A percentile compares a stretch with the other conserved stretches of the same genome.
Conservation (phyloP, 1,140 invertebrate species). For the Cecropterus lyciades region DNA sequence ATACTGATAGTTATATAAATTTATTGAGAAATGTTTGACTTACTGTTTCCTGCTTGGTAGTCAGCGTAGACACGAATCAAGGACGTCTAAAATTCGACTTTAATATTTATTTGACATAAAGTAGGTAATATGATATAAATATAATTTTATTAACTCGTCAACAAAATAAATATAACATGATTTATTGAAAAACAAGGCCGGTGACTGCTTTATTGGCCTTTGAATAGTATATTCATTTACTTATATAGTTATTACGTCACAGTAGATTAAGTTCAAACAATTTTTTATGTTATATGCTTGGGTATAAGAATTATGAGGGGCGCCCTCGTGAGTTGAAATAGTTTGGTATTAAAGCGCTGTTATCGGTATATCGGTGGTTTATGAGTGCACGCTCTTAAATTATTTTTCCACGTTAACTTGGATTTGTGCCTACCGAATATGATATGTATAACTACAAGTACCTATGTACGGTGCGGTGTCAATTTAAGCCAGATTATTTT, state of each 20-base stretch:
- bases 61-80: too few relatives aligned
- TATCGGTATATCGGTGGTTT: conserved; percentile 61
- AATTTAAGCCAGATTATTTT: too few relatives aligned
- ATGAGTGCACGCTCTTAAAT: conserved; percentile 54
- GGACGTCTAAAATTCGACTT: too few relatives aligned
- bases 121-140: too few relatives aligned
- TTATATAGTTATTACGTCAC: conserved; percentile 26
- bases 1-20: too few relatives aligned
- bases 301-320: conserved; percentile 6
- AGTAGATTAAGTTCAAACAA: not conserved
- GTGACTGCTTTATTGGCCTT: conserved; percentile 40
- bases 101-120: too few relatives aligned
- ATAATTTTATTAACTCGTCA: not conserved
- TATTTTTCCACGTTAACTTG: conserved; percentile 54
- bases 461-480: too few relatives aligned
- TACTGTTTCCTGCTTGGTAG: too few relatives aligned
- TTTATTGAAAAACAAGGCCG: conserved; percentile 41
- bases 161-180: conserved; percentile 28
- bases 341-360: conserved; percentile 49
- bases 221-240: conserved; percentile 43
- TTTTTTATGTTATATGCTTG: not conserved
- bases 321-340: conserved; percentile 9
- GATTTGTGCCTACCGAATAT: conserved; percentile 2
- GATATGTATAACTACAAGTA: not conserved
- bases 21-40: too few relatives aligned